Percentiles rank a stretch among this genome's conserved stretches.
phyloP scores from a whole-genome alignment of 2,113 vertebrate genomes.

The Apodemus speciosus region DNA sequence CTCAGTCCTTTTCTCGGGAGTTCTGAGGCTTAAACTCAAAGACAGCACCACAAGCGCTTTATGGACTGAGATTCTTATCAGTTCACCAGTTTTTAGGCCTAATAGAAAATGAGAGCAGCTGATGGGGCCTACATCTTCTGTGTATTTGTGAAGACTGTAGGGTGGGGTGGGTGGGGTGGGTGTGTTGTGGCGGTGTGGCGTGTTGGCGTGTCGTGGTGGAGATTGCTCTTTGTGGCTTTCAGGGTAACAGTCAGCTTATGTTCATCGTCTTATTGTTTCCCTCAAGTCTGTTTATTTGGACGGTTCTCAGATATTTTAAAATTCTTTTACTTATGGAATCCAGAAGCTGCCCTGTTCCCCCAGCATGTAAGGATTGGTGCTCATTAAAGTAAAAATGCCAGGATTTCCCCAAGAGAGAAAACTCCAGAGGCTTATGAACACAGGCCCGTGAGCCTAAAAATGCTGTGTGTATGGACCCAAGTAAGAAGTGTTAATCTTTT shows the following conservation, averaged over 20 bases:
- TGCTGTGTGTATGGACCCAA: slow-evolving; percentile 56
- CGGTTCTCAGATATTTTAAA: slow-evolving; percentile 57
- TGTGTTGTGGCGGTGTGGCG: no score
- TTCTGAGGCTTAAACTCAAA: background rate
- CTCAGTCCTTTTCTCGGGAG: background rate
- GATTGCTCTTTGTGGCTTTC: slow-evolving; percentile 54
- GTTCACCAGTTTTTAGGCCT: slow-evolving; percentile 8
- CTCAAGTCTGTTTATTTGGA: slow-evolving; percentile 54
- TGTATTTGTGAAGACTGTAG: no score
- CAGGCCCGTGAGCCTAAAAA: slow-evolving; percentile 21
- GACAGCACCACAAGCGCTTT: no score
- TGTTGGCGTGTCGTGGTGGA: no score
- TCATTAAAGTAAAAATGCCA: slow-evolving; percentile 63
- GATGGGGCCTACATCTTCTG: slow-evolving; percentile 59
- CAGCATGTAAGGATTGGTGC: background rate
- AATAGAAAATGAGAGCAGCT: slow-evolving; percentile 67
- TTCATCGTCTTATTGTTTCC: slow-evolving; percentile 44
- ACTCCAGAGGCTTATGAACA: slow-evolving; percentile 13
- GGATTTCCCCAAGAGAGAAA: slow-evolving; percentile 60
- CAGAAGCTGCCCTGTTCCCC: slow-evolving; percentile 24
- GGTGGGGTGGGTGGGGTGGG: no score
- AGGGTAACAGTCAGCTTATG: slow-evolving; percentile 69
- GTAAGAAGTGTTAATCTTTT: slow-evolving; percentile 62
- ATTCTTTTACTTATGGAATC: slow-evolving; percentile 52
- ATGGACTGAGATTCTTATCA: background rate